Percentiles rank a stretch among this genome's conserved stretches.
Evolutionary conservation across 1,140 invertebrate species (phyloP).

Genomic region (Portunus trituberculatus): DNA sequence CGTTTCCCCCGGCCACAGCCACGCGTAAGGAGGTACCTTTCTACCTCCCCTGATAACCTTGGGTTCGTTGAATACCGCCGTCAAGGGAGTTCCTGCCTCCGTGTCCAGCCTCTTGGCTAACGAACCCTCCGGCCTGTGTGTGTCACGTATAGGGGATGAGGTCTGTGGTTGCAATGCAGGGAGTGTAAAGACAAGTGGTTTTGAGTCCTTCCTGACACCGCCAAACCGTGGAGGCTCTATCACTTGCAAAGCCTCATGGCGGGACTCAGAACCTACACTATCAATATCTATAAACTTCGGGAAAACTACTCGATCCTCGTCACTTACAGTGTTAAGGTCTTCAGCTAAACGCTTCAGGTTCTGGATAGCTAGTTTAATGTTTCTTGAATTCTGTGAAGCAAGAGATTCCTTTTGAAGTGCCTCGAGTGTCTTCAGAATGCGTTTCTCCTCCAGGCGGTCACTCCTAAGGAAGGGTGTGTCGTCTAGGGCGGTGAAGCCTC

Average conservation of each 20-base stretch:
- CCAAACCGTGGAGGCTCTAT: neutral
- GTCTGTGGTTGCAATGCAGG: neutral
- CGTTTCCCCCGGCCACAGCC: slow-evolving; percentile 32
- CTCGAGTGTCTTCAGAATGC: slow-evolving; percentile 27
- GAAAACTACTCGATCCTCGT: neutral
- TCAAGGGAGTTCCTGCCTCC: neutral
- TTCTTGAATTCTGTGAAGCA: neutral
- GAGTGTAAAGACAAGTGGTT: neutral
- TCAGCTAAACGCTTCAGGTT: neutral
- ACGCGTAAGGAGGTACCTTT: neutral
- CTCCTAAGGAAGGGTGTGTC: slow-evolving; percentile 8
- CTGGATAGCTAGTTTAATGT: slow-evolving; percentile 9
- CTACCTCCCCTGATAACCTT: neutral
- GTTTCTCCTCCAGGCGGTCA: neutral
- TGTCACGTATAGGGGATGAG: neutral
- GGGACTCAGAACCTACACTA: neutral
- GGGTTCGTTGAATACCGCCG: slow-evolving; percentile 38
- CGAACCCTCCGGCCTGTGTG: neutral
- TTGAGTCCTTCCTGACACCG: neutral
- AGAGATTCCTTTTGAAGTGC: slow-evolving; percentile 25
- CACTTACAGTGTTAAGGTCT: neutral
- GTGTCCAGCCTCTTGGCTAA: neutral
- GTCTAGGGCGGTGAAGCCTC: neutral
- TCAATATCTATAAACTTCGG: neutral
- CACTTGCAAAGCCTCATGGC: neutral